A percentile compares a stretch with the other conserved stretches of the same genome.
phyloP scores from a whole-genome alignment of 1,140 invertebrate genomes.

The Sweltsa coloradensis region DNA sequence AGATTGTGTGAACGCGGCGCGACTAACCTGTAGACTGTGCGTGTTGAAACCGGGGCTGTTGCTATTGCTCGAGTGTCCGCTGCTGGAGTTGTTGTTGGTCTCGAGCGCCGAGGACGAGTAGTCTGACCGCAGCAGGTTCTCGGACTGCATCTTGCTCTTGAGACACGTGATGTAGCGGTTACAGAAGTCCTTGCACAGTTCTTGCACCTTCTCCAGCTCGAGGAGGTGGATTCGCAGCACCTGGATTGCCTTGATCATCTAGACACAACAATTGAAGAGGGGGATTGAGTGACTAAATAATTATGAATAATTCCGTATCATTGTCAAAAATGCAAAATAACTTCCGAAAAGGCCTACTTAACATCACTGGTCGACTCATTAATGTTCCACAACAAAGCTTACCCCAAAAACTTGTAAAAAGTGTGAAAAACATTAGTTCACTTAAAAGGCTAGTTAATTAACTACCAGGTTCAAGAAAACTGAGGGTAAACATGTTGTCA shows the following conservation, averaged over 20 bases:
- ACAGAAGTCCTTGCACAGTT: slow-evolving; percentile 94
- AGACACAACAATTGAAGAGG: too few species aligned
- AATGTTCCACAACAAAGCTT: too few species aligned
- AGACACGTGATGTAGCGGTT: slow-evolving; percentile 90
- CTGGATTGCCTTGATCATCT: slow-evolving; percentile 97
- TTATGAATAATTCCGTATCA: too few species aligned
- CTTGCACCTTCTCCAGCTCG: slow-evolving; percentile 92
- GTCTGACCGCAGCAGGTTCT: slow-evolving; percentile 72
- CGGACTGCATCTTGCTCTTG: slow-evolving; percentile 95
- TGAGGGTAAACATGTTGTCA: too few species aligned
- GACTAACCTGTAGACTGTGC: slow-evolving; percentile 17
- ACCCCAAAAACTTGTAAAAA: too few species aligned
- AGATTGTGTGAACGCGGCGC: slow-evolving; percentile 16
- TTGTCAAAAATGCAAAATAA: too few species aligned
- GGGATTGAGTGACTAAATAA: too few species aligned
- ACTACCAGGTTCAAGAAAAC: too few species aligned
- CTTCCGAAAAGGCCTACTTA: too few species aligned
- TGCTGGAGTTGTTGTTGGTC: slow-evolving; percentile 37
- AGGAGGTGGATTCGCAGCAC: slow-evolving; percentile 90
- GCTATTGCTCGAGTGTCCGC: slow-evolving; percentile 40
- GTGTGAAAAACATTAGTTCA: too few species aligned
- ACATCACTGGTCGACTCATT: too few species aligned
- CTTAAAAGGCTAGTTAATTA: too few species aligned
- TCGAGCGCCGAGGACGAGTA: slow-evolving; percentile 33
- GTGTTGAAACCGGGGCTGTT: slow-evolving; percentile 31